These are phyloP conservation scores for Laspeyria flexula DNA, from an alignment of 2,888 invertebrate genomes.

Conservation along the genomic window DNA sequence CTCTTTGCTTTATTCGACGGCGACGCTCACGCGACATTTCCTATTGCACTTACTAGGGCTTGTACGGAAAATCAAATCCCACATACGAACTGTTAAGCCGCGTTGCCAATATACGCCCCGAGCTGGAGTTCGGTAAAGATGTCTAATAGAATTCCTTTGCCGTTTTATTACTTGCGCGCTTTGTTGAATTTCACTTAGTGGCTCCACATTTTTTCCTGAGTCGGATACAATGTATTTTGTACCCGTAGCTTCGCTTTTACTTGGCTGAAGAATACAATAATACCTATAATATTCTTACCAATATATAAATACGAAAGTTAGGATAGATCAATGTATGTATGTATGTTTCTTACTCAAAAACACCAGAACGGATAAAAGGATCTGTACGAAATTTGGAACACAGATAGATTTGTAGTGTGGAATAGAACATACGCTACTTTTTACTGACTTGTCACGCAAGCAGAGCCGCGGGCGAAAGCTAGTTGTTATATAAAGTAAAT, in stretches of 20 bases:
- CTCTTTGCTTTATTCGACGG: constrained; percentile 72
- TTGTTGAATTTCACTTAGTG: constrained; percentile 19
- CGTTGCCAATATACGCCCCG: constrained; percentile 52
- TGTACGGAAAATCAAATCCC: constrained; percentile 63
- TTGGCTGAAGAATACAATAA: constrained; percentile 3
- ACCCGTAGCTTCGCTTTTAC: neutral
- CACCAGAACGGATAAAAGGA: too few relatives aligned
- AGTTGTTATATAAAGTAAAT: too few relatives aligned
- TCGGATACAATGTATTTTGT: constrained; percentile 5
- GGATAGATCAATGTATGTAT: too few relatives aligned
- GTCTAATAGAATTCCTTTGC: constrained; percentile 43
- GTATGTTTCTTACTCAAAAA: too few relatives aligned
- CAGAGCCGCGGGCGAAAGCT: too few relatives aligned
- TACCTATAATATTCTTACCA: too few relatives aligned
- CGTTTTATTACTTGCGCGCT: constrained; percentile 36
- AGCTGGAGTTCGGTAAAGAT: constrained; percentile 34
- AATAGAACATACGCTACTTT: too few relatives aligned
- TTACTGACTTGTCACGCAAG: too few relatives aligned
- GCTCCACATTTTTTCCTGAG: constrained; percentile 8
- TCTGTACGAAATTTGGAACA: too few relatives aligned
- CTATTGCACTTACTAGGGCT: constrained; percentile 65
- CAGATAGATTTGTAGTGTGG: too few relatives aligned
- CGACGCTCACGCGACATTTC: constrained; percentile 73
- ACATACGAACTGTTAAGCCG: constrained; percentile 52
- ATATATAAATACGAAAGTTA: too few relatives aligned